phyloP scores from a whole-genome alignment of 2,888 invertebrate species.

The Oithona nana region DNA sequence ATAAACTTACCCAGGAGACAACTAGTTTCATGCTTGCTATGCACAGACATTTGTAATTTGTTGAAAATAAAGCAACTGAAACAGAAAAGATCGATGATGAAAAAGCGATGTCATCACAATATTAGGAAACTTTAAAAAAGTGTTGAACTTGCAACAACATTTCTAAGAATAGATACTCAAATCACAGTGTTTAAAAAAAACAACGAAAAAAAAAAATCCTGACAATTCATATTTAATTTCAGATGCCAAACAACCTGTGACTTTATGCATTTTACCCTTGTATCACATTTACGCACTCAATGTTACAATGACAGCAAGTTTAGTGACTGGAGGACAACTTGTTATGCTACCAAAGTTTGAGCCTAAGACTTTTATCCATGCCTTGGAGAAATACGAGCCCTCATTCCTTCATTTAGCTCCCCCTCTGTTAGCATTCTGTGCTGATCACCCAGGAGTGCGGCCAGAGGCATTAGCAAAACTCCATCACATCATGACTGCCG shows the following conservation, averaged over 20 bases:
- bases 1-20: too few species aligned
- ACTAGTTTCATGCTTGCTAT: too few species aligned
- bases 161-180: too few species aligned
- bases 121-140: too few species aligned
- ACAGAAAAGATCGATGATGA: too few species aligned
- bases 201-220: too few species aligned
- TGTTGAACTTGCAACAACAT: too few species aligned
- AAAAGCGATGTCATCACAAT: too few species aligned
- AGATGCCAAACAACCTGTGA: neutral
- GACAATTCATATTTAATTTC: too few species aligned
- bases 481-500: slow-evolving; percentile 45
- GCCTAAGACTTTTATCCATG: slow-evolving; percentile 48
- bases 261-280: slow-evolving; percentile 38
- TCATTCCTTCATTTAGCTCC: slow-evolving; percentile 50
- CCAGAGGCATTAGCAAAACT: slow-evolving; percentile 45
- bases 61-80: too few species aligned
- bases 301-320: slow-evolving; percentile 41
- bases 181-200: too few species aligned
- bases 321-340: slow-evolving; percentile 40
- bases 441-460: slow-evolving; percentile 46
- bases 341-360: slow-evolving; percentile 49
- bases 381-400: slow-evolving; percentile 40
- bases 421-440: slow-evolving; percentile 51
- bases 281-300: slow-evolving; percentile 61
- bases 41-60: too few species aligned